Evolutionary conservation across 1,140 invertebrate genomes (phyloP), one percentile per base, ranked within the genome.

Genomic region (Epicauta chinensis): DNA sequence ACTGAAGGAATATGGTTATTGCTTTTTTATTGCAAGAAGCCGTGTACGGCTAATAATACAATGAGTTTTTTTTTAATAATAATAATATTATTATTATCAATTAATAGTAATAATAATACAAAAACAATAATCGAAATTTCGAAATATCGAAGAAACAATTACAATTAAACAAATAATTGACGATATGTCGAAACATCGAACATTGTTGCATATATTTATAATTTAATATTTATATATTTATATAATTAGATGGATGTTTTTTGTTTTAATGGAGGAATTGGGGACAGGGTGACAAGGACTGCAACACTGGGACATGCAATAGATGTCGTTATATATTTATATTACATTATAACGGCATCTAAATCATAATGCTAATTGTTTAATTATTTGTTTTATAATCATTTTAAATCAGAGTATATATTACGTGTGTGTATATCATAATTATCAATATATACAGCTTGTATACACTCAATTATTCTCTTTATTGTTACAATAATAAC

Each of bases 1-100:
- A 74, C 68, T 71, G 66, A 72, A 71, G 70, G 70, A 72, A 64
- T 70, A 73, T 68, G 72, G 70, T 74, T 74, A 74, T 74, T 74
- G 72, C 72, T 74, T 64, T 69, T 65, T 73, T 74, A 73, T 74
- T 73, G 71, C 72, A 71, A 73, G 69, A 72, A 70, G 70, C 67
- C 71, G 52, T 64, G 54, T 57, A 53, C 68, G 63, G 63, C 61
- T 59, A 53, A 64, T n/a, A 59, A 59, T 59, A 59, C 54, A 59
- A 56, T 50, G 49, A 56, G 38, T 59, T 55, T 53, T 36, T n/a
- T n/a, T 39, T n/a, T 10, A 23, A 23, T 23, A 23, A 23, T 23
- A 23, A 23, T 23, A 23, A 23, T 23, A 23, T 23, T 23, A 23
- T 23, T 23, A 23, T 23, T n/a, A n/a, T n/a, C n/a, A n/a, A n/a